A percentile compares a stretch with the other conserved stretches of the same genome.
phyloP scores from a whole-genome alignment of 2,113 vertebrate species.

The Leuciscus idus region DNA sequence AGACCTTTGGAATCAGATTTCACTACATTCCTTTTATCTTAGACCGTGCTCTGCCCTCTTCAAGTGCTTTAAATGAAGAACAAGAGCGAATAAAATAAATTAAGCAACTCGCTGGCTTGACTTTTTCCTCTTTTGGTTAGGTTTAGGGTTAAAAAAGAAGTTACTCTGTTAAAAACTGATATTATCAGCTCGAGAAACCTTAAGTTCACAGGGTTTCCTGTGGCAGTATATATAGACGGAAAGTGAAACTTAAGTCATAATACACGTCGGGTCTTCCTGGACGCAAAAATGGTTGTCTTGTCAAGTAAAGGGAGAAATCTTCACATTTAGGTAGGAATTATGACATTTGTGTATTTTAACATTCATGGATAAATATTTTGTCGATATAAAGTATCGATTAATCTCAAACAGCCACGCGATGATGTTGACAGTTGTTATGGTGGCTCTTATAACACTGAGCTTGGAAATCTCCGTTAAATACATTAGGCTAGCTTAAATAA shows the following conservation, averaged over 20 bases:
- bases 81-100: not conserved
- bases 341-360: not conserved
- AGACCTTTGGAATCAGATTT: constrained; percentile 43
- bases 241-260: constrained; percentile 49
- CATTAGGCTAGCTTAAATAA: not conserved
- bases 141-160: no score
- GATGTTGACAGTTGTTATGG: not conserved
- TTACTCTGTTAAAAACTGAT: no score
- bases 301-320: not conserved
- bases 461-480: not conserved
- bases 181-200: not conserved
- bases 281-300: not conserved
- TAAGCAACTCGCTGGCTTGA: not conserved
- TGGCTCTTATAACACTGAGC: not conserved
- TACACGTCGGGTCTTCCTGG: constrained; percentile 50
- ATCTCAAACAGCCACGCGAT: not conserved
- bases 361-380: not conserved
- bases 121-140: not conserved
- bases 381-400: not conserved
- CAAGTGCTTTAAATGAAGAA: not conserved
- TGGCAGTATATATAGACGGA: constrained; percentile 28
- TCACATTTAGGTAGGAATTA: constrained; percentile 6
- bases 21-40: constrained; percentile 38
- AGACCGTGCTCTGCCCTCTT: not conserved
- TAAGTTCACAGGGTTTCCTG: not conserved